A percentile compares a stretch with the other conserved stretches of the same genome.
Conservation (phyloP, 1,140 invertebrate species). For the Subanguina moxae region DNA sequence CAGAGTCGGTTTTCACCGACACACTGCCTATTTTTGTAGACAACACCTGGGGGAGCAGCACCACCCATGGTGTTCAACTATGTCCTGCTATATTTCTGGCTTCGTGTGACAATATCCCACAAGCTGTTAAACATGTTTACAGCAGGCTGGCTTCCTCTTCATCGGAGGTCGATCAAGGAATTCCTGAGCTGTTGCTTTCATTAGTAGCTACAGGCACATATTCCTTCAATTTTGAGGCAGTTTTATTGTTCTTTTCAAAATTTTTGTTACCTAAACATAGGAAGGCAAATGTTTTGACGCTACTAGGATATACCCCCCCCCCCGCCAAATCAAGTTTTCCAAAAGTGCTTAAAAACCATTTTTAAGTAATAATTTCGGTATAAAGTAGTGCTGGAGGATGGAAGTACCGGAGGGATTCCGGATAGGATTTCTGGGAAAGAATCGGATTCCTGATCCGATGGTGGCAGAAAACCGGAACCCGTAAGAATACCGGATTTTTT, state of each 20-base stretch:
- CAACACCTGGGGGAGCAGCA: slow-evolving; percentile 4
- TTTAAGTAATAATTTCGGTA: too few relatives aligned
- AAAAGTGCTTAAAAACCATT: too few relatives aligned
- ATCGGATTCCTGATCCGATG: too few relatives aligned
- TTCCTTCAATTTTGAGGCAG: slow-evolving; percentile 41
- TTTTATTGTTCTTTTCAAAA: slow-evolving; percentile 5
- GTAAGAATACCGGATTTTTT: too few relatives aligned
- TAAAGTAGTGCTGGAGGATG: too few relatives aligned
- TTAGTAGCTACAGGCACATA: slow-evolving; percentile 51
- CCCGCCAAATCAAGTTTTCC: too few relatives aligned
- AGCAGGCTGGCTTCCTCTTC: slow-evolving; percentile 19
- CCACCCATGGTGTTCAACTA: slow-evolving; percentile 12
- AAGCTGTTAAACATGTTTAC: slow-evolving; percentile 29
- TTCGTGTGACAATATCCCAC: slow-evolving; percentile 12
- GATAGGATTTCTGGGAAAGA: too few relatives aligned
- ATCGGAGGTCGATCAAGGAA: slow-evolving; percentile 35
- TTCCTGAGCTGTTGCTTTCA: slow-evolving; percentile 50
- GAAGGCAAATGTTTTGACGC: too few relatives aligned
- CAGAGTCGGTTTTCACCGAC: slow-evolving; percentile 17
- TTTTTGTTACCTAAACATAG: too few relatives aligned
- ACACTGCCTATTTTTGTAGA: slow-evolving; percentile 24
- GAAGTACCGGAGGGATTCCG: too few relatives aligned
- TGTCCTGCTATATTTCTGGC: slow-evolving; percentile 23
- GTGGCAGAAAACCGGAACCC: too few relatives aligned
- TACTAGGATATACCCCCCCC: too few relatives aligned